Percentiles rank a stretch among this genome's conserved stretches.
Evolutionary conservation across 1,140 invertebrate species (phyloP).

Genomic region (Helicoverpa zea): DNA sequence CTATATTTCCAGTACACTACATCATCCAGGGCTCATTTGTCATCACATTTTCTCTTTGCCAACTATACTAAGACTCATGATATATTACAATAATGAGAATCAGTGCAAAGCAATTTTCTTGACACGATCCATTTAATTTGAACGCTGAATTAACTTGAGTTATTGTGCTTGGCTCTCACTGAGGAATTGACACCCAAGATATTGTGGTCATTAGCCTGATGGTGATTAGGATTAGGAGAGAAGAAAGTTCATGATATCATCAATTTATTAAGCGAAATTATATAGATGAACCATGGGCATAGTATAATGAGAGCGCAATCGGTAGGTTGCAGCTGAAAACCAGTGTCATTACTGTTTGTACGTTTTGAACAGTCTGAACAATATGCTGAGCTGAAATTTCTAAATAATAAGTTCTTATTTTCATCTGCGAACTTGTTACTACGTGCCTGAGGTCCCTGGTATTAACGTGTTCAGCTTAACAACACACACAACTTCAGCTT

Average conservation of each 20-base stretch:
- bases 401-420: too few relatives aligned
- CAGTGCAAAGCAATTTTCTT: slow-evolving; percentile 15
- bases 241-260: slow-evolving; percentile 7
- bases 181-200: slow-evolving; percentile 1
- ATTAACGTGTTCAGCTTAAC: too few relatives aligned
- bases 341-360: too few relatives aligned
- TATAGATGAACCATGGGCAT: too few relatives aligned
- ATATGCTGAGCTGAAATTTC: too few relatives aligned
- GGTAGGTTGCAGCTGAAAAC: too few relatives aligned
- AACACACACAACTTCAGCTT: too few relatives aligned
- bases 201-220: slow-evolving; percentile 6
- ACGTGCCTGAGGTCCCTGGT: too few relatives aligned
- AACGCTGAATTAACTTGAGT: slow-evolving; percentile 15
- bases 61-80: slow-evolving; percentile 7
- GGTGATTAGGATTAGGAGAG: not conserved
- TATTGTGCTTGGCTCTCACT: slow-evolving; percentile 9
- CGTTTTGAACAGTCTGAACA: too few relatives aligned
- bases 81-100: slow-evolving; percentile 24
- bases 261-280: not conserved
- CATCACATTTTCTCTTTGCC: slow-evolving; percentile 18
- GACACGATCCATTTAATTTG: slow-evolving; percentile 28
- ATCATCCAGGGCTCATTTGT: not conserved
- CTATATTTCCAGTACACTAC: not conserved
- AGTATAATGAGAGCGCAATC: too few relatives aligned
- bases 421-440: too few relatives aligned